Evolutionary conservation across 2,888 invertebrate genomes (phyloP).

Genomic region (Gymnosoma rotundatum): DNA sequence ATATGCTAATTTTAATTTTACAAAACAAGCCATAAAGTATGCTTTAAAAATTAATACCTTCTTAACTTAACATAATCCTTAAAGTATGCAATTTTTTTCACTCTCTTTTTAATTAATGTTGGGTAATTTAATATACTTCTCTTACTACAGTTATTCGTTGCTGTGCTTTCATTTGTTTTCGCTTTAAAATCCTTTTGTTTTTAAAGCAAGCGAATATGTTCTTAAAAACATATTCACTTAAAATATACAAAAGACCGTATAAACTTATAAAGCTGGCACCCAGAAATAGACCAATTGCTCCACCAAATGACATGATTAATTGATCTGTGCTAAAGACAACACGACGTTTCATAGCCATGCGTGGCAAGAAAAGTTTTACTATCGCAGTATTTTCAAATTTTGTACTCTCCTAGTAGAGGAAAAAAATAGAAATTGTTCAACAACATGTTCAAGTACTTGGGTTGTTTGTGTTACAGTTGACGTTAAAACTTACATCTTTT

Average conservation of each 20-base stretch:
- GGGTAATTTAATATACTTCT: slow-evolving; percentile 58
- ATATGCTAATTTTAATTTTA: slow-evolving; percentile 1
- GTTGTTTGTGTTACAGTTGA: background rate
- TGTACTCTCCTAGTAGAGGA: slow-evolving; percentile 70
- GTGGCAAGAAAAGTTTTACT: slow-evolving; percentile 75
- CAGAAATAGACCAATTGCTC: slow-evolving; percentile 80
- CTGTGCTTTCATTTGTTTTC: background rate
- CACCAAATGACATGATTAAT: slow-evolving; percentile 80
- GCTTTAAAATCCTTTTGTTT: background rate
- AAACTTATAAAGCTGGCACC: slow-evolving; percentile 81
- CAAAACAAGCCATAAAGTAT: slow-evolving; percentile 44
- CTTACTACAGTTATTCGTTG: slow-evolving; percentile 25
- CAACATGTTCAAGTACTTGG: background rate
- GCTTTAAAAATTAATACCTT: background rate
- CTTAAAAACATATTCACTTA: slow-evolving; percentile 65
- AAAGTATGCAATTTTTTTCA: slow-evolving; percentile 20
- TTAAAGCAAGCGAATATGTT: slow-evolving; percentile 38
- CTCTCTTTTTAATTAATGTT: slow-evolving; percentile 37
- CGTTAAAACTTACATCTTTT: slow-evolving; percentile 73
- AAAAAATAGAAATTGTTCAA: background rate
- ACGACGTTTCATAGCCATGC: slow-evolving; percentile 76
- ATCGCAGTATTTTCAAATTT: slow-evolving; percentile 75
- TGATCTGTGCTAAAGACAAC: slow-evolving; percentile 80
- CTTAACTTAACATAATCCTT: slow-evolving; percentile 15
- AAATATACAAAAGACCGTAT: slow-evolving; percentile 73